Percentiles rank a stretch among this genome's conserved stretches.
Conservation (phyloP, 53 echinoderm and acorn worm species). For the Henricia sp. region DNA sequence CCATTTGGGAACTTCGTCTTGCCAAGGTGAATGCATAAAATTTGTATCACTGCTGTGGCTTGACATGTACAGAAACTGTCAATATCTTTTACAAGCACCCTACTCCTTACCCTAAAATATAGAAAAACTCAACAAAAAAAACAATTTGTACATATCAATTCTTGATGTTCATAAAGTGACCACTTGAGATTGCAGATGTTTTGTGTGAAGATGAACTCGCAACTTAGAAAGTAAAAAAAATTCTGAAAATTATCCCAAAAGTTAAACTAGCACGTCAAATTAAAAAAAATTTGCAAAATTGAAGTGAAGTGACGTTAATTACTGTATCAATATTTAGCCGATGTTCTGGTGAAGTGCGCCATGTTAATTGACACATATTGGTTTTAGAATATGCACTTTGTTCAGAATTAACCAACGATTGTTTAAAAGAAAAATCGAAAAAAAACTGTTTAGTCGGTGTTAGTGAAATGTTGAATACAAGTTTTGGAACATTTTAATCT, state of each 20-base stretch:
- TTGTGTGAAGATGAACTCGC: conserved; percentile 27
- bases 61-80: too few species aligned
- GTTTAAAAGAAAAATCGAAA: neutral
- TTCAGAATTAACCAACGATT: neutral
- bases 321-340: neutral
- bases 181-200: conserved; percentile 36
- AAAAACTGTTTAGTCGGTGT: conserved; percentile 32
- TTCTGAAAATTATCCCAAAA: neutral
- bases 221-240: conserved; percentile 3
- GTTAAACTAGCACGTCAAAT: neutral
- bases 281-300: neutral
- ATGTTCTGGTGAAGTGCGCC: conserved; percentile 11
- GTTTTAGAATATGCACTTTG: neutral
- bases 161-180: neutral
- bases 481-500: conserved; percentile 52
- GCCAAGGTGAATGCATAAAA: conserved; percentile 64
- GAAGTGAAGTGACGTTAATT: neutral
- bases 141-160: conserved; percentile 34
- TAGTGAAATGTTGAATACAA: conserved; percentile 7
- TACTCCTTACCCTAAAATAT: conserved; percentile 24
- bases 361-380: conserved; percentile 1
- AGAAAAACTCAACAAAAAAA: conserved; percentile 14
- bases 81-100: conserved; percentile 33
- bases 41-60: conserved; percentile 4
- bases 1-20: neutral